phyloP scores from a whole-genome alignment of 1,140 invertebrate species.

The Chironomus striatipennis region DNA sequence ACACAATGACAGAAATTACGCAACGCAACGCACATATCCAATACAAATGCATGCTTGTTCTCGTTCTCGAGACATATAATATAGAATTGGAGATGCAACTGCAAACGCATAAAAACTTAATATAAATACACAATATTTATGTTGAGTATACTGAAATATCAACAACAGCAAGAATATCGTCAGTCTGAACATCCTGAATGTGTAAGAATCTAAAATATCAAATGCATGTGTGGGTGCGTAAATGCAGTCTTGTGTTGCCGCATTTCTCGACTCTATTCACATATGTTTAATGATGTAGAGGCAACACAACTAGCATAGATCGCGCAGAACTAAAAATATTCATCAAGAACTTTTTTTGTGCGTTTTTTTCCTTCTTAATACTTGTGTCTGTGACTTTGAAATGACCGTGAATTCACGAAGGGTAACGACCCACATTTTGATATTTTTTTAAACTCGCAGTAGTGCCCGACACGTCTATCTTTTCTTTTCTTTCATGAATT shows the following conservation, averaged over 20 bases:
- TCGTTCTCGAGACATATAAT: neutral
- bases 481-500: slow-evolving; percentile 3
- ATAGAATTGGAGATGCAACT: slow-evolving; percentile 4
- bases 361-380: neutral
- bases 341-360: slow-evolving; percentile 15
- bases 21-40: neutral
- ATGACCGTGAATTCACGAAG: slow-evolving; percentile 19
- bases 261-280: neutral
- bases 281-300: neutral
- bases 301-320: neutral
- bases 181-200: neutral
- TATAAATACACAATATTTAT: neutral
- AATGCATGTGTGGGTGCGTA: slow-evolving; percentile 4
- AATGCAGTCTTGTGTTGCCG: neutral
- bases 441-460: neutral
- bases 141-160: neutral
- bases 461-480: slow-evolving; percentile 19
- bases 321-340: slow-evolving; percentile 19
- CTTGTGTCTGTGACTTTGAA: slow-evolving; percentile 19
- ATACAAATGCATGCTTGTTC: neutral
- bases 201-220: neutral
- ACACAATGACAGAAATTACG: neutral
- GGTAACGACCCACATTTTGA: slow-evolving; percentile 9
- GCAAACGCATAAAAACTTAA: neutral
- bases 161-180: no score